Percentiles rank a stretch among this genome's conserved stretches.
These are phyloP conservation scores for Mythimna loreyi DNA, from an alignment of 2,888 invertebrate genomes.

Conservation along the genomic window DNA sequence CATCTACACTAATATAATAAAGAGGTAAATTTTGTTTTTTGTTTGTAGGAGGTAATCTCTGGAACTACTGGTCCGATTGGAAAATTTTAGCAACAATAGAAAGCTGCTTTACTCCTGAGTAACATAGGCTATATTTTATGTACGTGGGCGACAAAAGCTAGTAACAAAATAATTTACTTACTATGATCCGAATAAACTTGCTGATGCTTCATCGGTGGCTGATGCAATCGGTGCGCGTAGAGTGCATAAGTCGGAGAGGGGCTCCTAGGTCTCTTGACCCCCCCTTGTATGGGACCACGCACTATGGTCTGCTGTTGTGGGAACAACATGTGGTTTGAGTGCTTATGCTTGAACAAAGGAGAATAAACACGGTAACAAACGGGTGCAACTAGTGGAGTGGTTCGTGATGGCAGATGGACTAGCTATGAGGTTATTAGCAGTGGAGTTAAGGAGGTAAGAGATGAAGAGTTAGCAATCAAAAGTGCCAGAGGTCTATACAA, in stretches of 20 bases:
- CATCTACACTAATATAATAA: too few species aligned
- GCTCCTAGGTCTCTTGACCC: slow-evolving; percentile 90
- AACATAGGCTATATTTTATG: too few species aligned
- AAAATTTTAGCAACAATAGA: too few species aligned
- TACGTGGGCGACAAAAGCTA: too few species aligned
- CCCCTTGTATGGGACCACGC: slow-evolving; percentile 85
- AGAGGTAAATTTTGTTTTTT: too few species aligned
- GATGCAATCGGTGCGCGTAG: slow-evolving; percentile 84
- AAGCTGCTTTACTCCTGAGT: too few species aligned
- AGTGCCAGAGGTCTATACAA: not conserved
- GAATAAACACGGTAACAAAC: slow-evolving; percentile 63
- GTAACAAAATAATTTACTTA: slow-evolving; percentile 72
- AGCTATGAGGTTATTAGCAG: slow-evolving; percentile 17
- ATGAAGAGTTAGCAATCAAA: not conserved
- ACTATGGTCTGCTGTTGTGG: slow-evolving; percentile 83
- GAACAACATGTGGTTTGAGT: slow-evolving; percentile 79
- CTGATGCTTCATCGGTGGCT: slow-evolving; percentile 86
- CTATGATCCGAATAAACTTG: slow-evolving; percentile 92
- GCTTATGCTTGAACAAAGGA: slow-evolving; percentile 71
- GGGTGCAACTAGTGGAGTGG: slow-evolving; percentile 54
- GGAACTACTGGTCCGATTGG: too few species aligned
- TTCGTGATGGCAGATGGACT: slow-evolving; percentile 26
- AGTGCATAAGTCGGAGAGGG: slow-evolving; percentile 91
- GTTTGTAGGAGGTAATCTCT: too few species aligned
- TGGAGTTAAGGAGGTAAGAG: not conserved